Conservation (phyloP, 2,888 invertebrate species). For the Chaitophorus viminalis region DNA sequence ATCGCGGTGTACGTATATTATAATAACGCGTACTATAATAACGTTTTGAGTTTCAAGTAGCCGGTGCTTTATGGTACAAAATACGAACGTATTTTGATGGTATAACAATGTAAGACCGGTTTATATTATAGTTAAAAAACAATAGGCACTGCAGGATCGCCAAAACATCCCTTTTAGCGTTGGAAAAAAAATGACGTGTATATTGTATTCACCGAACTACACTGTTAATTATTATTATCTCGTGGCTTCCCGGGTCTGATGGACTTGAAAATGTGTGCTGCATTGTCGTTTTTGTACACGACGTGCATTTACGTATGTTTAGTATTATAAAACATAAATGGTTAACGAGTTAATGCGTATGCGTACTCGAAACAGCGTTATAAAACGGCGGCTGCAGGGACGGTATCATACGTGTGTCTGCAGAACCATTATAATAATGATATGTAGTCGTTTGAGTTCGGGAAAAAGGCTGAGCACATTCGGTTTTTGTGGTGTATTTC, state of each 20-base stretch:
- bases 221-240: neutral
- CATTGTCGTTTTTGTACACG: neutral
- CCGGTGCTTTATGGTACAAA: neutral
- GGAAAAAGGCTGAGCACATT: no score
- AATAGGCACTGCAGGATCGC: constrained; percentile 27
- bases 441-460: no score
- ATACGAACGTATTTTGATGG: constrained; percentile 8
- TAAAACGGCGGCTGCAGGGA: neutral
- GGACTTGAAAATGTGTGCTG: neutral
- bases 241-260: neutral
- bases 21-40: neutral
- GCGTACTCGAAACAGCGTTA: no score
- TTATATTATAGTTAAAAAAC: constrained; percentile 22
- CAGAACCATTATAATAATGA: neutral
- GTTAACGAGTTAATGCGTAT: no score
- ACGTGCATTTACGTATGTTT: neutral
- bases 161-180: constrained; percentile 34
- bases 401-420: neutral
- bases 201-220: neutral
- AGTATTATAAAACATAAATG: no score
- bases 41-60: constrained; percentile 25
- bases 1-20: neutral
- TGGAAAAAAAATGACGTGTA: neutral
- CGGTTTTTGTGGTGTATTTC: no score
- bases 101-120: neutral